phyloP scores from a whole-genome alignment of 2,113 vertebrate species.

The Telmatochromis brichardi region DNA sequence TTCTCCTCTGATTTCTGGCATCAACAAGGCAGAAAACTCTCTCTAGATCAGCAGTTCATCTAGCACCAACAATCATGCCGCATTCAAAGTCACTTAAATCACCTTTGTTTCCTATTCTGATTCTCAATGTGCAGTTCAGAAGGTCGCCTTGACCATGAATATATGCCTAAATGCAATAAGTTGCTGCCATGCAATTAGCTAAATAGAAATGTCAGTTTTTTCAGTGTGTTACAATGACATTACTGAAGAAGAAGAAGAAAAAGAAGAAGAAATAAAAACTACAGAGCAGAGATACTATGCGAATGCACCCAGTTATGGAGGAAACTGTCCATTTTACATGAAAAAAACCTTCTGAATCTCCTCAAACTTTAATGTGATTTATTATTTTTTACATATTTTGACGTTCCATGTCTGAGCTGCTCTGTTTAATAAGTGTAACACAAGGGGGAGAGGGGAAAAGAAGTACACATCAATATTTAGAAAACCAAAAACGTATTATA shows the following conservation, averaged over 20 bases:
- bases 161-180: not conserved
- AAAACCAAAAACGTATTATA: not conserved
- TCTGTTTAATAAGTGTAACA: not conserved
- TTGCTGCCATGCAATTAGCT: not conserved
- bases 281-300: not conserved
- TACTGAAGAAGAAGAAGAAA: not conserved
- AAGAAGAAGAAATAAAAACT: not conserved
- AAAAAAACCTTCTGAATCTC: not conserved
- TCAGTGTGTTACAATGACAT: not conserved
- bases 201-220: not conserved
- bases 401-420: not conserved
- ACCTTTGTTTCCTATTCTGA: not conserved
- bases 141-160: not conserved
- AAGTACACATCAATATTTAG: slow-evolving; percentile 8
- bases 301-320: not conserved
- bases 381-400: not conserved
- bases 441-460: not conserved
- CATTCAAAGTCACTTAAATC: not conserved
- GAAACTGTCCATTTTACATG: not conserved
- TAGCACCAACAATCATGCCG: rapidly evolving
- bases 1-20: not conserved
- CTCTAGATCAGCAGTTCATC: not conserved
- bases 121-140: not conserved
- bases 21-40: not conserved
- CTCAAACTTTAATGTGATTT: slow-evolving; percentile 24